Conservation (phyloP, 2,797 vertebrate genomes). For the Cottoperca gobio region DNA sequence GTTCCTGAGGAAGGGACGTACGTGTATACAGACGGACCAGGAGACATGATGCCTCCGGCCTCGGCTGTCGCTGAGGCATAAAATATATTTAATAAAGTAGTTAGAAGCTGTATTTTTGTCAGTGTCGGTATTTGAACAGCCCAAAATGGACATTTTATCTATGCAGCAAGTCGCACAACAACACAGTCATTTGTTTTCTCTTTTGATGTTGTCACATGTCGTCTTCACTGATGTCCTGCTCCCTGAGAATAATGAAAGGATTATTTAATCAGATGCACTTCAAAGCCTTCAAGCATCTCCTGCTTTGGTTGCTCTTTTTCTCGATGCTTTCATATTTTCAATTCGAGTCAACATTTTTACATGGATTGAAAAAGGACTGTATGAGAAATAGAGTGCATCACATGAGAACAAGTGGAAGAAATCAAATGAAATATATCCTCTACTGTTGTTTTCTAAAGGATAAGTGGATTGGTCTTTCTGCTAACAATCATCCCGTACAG, state of each 20-base stretch:
- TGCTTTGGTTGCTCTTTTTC: not conserved
- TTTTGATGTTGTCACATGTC: not conserved
- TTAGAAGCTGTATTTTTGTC: too few species aligned
- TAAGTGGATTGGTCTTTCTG: too few species aligned
- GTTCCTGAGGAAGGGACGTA: too few species aligned
- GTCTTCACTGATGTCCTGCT: not conserved
- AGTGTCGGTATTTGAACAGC: too few species aligned
- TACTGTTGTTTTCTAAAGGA: not conserved
- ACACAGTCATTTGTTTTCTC: not conserved
- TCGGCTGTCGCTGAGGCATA: too few species aligned
- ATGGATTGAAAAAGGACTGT: not conserved
- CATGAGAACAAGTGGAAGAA: not conserved
- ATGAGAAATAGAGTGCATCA: too few species aligned
- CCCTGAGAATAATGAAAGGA: not conserved
- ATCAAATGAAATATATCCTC: not conserved
- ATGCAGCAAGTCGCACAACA: too few species aligned
- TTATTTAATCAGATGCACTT: conserved; percentile 1
- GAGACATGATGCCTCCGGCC: too few species aligned
- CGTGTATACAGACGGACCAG: too few species aligned
- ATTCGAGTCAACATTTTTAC: not conserved
- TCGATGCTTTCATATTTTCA: not conserved
- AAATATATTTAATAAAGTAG: too few species aligned
- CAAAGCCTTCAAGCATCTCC: not conserved
- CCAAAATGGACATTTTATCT: too few species aligned
- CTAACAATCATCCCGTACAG: too few species aligned